These are phyloP conservation scores for Drosophila ustulata DNA, from an alignment of 2,888 invertebrate species.

Conservation along the genomic window DNA sequence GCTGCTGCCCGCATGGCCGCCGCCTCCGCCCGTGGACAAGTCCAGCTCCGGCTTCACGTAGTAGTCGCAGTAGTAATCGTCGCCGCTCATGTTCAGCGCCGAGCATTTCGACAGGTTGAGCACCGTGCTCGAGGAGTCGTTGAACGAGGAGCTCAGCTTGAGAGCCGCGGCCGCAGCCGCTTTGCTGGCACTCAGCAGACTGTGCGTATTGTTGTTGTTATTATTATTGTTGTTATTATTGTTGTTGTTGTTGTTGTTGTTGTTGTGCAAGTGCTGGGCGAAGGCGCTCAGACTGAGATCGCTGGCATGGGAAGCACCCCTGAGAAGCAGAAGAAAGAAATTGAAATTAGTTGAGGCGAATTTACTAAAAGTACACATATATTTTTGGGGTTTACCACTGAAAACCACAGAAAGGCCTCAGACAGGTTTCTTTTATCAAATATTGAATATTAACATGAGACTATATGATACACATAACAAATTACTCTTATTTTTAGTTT, in stretches of 20 bases:
- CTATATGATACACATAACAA: no score
- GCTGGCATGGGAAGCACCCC: conserved; percentile 81
- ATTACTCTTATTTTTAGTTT: no score
- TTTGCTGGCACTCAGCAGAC: conserved; percentile 48
- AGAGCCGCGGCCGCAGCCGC: conserved; percentile 41
- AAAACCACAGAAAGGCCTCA: no score
- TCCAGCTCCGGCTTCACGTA: conserved; percentile 83
- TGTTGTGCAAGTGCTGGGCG: conserved; percentile 72
- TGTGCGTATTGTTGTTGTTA: conserved; percentile 54
- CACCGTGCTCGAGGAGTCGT: conserved; percentile 71
- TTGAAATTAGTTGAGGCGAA: not conserved
- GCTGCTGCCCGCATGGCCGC: conserved; percentile 18
- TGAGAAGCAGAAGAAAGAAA: conserved; percentile 20
- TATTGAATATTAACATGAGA: no score
- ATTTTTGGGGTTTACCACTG: no score
- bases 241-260: conserved; percentile 63
- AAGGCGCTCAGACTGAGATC: conserved; percentile 78
- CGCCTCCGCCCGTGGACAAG: conserved; percentile 56
- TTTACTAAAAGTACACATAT: no score
- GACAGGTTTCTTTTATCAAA: no score
- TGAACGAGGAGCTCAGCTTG: conserved; percentile 68
- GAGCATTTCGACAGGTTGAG: conserved; percentile 82
- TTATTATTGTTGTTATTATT: conserved; percentile 58
- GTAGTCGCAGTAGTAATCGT: conserved; percentile 79
- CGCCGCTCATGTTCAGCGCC: conserved; percentile 66